Base-by-base conservation (phyloP, 2,797 vertebrate species). In the Lacerta bilineata region DNA sequence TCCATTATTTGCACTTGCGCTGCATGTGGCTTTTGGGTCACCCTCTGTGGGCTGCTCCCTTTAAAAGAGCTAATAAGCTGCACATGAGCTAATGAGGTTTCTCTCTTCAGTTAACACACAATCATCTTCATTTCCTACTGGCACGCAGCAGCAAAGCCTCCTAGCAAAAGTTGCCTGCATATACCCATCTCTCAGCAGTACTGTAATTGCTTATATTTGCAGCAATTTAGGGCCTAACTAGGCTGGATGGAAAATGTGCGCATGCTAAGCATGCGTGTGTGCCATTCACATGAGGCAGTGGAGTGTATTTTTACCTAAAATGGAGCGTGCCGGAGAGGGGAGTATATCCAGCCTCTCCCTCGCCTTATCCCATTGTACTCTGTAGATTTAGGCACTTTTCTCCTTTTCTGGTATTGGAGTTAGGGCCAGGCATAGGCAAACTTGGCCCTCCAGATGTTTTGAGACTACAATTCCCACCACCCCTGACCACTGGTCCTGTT, bases 1-100 rank as follows among this genome's bases (percentile, higher is more conserved):
- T 86, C 75, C 86, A n/a, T 43, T 71, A n/a, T 59, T 87, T 82
- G 39, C 33, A 11, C 76, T 83, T 75, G 27, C 66, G 29, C 75
- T 23, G 17, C 59, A 46, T 46, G 41, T 75, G 55, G 55, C 59
- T 76, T 87, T 87, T 76, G 80, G 59, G 55, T 43, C 79, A 66
- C 18, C 29, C 39, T 82, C 55, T 82, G 55, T 36, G 69, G 20
- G 18, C 74, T 43, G n/a, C 46, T 55, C 50, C 9, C 29, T 61
- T 46, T 82, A 46, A 87, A 66, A 59, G 50, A 75, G 80, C 86
- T 46, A 8, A 17, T 36, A 23, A 82, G 39, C 59, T 36, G 86
- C 86, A 66, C 8, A 17, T 36, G 29, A 82, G 39, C 59, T 36
- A 46, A 36, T 75, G 6, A 50, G 5, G 20, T 17, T 82, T 76